Conservation (phyloP, 2,113 vertebrate species). For the Ardeotis arabs region DNA sequence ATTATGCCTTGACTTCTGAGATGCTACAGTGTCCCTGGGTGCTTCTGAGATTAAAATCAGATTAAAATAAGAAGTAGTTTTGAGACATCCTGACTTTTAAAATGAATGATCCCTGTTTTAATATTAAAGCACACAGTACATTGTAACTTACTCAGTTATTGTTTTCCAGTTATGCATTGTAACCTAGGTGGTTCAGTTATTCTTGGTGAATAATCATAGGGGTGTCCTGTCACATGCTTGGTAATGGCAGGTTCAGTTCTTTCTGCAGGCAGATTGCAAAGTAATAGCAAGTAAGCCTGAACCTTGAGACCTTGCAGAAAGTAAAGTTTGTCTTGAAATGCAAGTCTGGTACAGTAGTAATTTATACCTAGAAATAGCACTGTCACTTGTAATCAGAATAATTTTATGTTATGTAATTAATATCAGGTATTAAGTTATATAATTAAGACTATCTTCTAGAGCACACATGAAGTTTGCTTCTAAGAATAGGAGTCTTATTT, state of each 20-base stretch:
- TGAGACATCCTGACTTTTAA: not conserved
- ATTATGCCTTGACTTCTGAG: not conserved
- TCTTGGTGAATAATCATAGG: not conserved
- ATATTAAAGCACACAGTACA: not conserved
- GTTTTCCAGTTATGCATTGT: not conserved
- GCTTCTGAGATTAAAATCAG: not conserved
- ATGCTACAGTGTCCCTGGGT: not conserved
- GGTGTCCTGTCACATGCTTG: not conserved
- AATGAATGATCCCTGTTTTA: not conserved
- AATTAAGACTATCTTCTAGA: not conserved
- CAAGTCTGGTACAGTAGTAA: not conserved
- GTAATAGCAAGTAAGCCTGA: not conserved
- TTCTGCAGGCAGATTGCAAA: not conserved
- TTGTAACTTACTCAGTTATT: not conserved
- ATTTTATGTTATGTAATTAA: not conserved
- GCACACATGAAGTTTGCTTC: not conserved
- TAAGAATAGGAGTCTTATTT: not conserved
- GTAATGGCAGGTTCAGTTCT: not conserved
- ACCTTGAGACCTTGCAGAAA: not conserved
- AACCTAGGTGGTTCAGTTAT: not conserved
- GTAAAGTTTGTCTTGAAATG: not conserved
- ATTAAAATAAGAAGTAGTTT: not conserved
- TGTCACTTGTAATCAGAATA: not conserved
- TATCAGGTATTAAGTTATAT: too few species aligned
- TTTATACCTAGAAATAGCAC: not conserved